Conservation (phyloP, 2,113 vertebrate species). For the Trinectes maculatus region DNA sequence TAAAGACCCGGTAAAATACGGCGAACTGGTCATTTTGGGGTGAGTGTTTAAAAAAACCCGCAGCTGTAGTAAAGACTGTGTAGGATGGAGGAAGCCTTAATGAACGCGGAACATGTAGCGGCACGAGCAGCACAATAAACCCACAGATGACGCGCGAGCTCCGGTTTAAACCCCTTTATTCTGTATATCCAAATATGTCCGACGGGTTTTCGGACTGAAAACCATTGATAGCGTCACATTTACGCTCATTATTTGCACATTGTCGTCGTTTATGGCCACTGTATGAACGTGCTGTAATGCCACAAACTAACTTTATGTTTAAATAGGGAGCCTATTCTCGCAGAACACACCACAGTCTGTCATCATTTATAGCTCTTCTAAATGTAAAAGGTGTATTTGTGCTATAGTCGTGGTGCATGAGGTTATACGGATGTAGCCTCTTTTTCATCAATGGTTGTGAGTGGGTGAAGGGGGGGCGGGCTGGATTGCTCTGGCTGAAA, state of each 20-base stretch:
- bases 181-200: too few species aligned
- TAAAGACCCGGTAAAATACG: slow-evolving; percentile 96
- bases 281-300: slow-evolving; percentile 3
- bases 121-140: slow-evolving; percentile 26
- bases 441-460: slow-evolving; percentile 79
- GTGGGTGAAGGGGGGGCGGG: slow-evolving; percentile 23
- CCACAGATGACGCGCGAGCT: slow-evolving; percentile 12
- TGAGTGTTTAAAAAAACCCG: slow-evolving; percentile 80
- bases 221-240: not conserved
- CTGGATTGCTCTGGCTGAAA: slow-evolving; percentile 66
- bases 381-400: slow-evolving; percentile 2
- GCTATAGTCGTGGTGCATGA: slow-evolving; percentile 18
- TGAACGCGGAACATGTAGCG: slow-evolving; percentile 14
- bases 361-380: slow-evolving; percentile 5
- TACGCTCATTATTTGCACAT: not conserved
- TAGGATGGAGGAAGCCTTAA: slow-evolving; percentile 19
- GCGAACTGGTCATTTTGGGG: slow-evolving; percentile 94
- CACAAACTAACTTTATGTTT: slow-evolving; percentile 59
- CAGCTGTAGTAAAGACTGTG: slow-evolving; percentile 1
- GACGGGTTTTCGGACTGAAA: not conserved
- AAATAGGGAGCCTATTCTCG: not conserved
- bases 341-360: too few species aligned
- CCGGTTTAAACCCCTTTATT: not conserved
- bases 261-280: not conserved
- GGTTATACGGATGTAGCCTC: slow-evolving; percentile 57